phyloP scores from a whole-genome alignment of 2,113 vertebrate species.

The Salvelinus fontinalis region DNA sequence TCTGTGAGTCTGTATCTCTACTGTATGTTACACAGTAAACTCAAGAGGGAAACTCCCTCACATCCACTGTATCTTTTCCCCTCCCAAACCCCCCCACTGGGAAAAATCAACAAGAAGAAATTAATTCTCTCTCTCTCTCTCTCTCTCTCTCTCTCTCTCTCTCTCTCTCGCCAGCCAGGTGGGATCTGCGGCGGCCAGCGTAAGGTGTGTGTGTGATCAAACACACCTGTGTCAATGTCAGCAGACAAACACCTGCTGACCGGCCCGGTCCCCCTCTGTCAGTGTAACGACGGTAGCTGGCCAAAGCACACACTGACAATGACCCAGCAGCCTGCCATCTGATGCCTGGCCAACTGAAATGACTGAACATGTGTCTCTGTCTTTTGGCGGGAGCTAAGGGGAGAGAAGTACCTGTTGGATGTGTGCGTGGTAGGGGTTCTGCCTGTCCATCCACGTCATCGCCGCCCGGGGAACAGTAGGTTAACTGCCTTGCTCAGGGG shows the following conservation, averaged over 20 bases:
- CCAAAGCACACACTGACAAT: constrained; percentile 11
- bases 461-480: too few species aligned
- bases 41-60: too few species aligned
- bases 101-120: background rate
- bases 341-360: constrained; percentile 7
- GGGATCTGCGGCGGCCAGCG: constrained; percentile 7
- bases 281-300: constrained; percentile 2
- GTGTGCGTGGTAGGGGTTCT: too few species aligned
- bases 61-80: too few species aligned
- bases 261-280: background rate
- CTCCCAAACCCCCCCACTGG: too few species aligned
- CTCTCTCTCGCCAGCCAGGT: background rate
- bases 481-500: too few species aligned
- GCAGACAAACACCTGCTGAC: background rate
- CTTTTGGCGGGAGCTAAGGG: too few species aligned
- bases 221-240: constrained; percentile 44
- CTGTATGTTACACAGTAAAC: too few species aligned
- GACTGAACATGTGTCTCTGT: background rate
- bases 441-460: background rate
- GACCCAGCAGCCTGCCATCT: constrained; percentile 4
- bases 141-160: background rate
- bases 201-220: constrained; percentile 24
- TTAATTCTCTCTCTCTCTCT: background rate
- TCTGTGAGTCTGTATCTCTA: too few species aligned
- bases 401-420: too few species aligned